Evolutionary conservation across 2,113 vertebrate genomes (phyloP).

Genomic region (Brachypodius melanocephalos): DNA sequence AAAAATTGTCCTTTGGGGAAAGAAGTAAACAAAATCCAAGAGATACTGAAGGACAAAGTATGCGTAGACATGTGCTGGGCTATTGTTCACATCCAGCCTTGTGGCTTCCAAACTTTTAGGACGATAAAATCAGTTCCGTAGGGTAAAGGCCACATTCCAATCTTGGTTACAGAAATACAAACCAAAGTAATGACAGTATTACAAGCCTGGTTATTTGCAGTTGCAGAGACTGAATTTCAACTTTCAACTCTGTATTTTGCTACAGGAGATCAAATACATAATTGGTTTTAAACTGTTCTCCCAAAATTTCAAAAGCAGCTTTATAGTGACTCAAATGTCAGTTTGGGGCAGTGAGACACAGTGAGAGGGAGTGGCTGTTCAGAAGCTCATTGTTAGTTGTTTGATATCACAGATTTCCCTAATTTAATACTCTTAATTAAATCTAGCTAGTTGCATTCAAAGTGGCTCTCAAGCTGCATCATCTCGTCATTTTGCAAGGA

Average conservation of each 20-base stretch:
- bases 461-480: neutral
- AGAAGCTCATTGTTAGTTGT: neutral
- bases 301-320: neutral
- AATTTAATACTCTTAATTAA: neutral
- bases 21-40: constrained; percentile 24
- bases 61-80: neutral
- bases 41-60: neutral
- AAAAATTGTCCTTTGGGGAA: neutral
- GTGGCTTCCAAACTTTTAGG: constrained; percentile 11
- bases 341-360: neutral
- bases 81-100: constrained; percentile 32
- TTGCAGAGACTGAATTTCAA: neutral
- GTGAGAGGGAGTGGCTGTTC: neutral
- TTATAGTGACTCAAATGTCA: neutral
- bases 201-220: neutral
- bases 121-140: constrained; percentile 24
- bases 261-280: neutral
- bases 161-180: constrained; percentile 22
- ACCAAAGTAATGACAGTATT: neutral
- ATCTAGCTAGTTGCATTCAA: neutral
- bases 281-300: neutral
- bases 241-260: neutral
- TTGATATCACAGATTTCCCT: neutral
- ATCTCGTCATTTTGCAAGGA: neutral
- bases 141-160: constrained; percentile 33